Conservation (phyloP, 2,113 vertebrate genomes). For the Notiomystis cincta region DNA sequence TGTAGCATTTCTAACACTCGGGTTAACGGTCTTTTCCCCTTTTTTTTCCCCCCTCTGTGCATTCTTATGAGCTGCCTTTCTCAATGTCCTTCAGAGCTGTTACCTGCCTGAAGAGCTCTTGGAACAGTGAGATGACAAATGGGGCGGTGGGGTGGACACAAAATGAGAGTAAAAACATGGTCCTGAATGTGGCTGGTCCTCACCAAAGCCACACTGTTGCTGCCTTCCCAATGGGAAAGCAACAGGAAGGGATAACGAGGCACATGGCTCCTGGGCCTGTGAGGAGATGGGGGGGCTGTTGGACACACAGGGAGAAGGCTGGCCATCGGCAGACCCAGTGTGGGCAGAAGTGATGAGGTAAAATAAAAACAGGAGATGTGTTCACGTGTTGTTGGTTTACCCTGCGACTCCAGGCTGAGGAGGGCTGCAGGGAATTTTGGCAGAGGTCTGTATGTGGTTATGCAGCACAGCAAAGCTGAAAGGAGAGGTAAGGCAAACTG, state of each 20-base stretch:
- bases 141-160: background rate
- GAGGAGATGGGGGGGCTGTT: background rate
- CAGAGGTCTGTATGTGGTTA: background rate
- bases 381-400: background rate
- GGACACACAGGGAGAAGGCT: background rate
- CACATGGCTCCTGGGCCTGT: fast-evolving
- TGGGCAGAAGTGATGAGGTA: background rate
- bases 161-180: background rate
- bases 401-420: background rate
- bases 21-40: constrained; percentile 24
- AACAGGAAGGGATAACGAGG: fast-evolving
- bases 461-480: background rate
- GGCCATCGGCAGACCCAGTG: fast-evolving
- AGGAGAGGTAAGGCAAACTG: background rate
- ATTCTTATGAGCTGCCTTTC: background rate
- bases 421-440: background rate
- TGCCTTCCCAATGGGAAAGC: background rate
- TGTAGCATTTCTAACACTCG: constrained; percentile 72
- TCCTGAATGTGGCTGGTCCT: background rate
- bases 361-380: fast-evolving
- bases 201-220: fast-evolving
- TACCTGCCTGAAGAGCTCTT: background rate
- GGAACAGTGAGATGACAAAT: background rate
- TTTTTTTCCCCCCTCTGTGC: background rate
- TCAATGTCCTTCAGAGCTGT: background rate